These are phyloP conservation scores for Alces alces DNA, from an alignment of 2,113 vertebrate genomes.

Conservation along the genomic window DNA sequence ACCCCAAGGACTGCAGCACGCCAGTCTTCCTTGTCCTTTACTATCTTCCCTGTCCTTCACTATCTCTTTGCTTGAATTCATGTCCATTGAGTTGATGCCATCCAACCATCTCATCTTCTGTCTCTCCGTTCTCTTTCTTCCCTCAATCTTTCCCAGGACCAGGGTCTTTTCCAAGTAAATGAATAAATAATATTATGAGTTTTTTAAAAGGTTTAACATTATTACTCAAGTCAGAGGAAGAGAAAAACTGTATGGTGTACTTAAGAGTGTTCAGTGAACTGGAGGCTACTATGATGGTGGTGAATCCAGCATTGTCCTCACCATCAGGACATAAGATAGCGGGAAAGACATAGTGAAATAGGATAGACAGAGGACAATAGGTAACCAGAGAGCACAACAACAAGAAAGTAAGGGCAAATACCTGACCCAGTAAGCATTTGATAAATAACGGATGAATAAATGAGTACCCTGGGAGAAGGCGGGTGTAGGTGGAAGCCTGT, in stretches of 20 bases:
- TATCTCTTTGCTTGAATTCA: background rate
- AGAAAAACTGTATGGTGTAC: background rate
- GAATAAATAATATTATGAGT: background rate
- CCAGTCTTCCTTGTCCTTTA: background rate
- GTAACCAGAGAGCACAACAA: background rate
- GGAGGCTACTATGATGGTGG: fast-evolving
- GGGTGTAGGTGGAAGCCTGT: background rate
- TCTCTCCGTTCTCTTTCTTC: background rate
- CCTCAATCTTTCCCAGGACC: background rate
- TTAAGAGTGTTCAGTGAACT: background rate
- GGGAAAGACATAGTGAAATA: background rate
- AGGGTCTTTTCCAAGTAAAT: background rate
- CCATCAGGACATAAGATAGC: background rate
- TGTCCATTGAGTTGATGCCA: background rate
- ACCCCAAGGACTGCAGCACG: background rate
- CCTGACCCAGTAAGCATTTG: background rate
- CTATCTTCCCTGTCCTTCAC: background rate
- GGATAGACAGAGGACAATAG: background rate
- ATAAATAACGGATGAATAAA: background rate
- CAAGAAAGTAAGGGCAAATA: background rate
- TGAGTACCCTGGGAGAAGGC: background rate
- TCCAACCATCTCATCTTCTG: background rate
- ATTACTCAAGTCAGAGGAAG: background rate
- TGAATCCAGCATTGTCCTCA: background rate
- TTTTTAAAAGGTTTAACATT: background rate